phyloP scores from a whole-genome alignment of 2,888 invertebrate species.

The Physocephala rufipes region DNA sequence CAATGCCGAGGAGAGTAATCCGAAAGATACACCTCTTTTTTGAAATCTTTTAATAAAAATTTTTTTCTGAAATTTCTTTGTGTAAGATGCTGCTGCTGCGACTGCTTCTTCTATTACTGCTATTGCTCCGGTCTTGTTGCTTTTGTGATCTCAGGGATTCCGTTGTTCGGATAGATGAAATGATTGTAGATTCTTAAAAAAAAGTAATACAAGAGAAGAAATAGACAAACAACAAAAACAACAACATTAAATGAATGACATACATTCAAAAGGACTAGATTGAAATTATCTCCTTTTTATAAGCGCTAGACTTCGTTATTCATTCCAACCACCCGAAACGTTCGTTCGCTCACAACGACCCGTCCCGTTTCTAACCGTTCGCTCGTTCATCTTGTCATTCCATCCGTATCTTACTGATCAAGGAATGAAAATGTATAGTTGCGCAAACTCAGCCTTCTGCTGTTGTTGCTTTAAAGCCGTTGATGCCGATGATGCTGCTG shows the following conservation, averaged over 20 bases:
- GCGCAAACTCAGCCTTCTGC: background rate
- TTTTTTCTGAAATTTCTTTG: slow-evolving; percentile 1
- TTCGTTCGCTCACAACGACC: no score
- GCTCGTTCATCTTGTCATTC: background rate
- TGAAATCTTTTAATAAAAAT: no score
- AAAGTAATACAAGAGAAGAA: no score
- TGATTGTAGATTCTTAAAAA: background rate
- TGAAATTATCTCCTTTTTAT: slow-evolving; percentile 15
- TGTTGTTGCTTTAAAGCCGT: no score
- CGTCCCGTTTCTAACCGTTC: no score
- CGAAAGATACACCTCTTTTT: slow-evolving; percentile 10
- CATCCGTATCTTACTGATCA: background rate
- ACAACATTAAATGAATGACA: no score
- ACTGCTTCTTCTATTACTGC: no score
- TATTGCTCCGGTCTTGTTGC: no score
- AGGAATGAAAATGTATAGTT: no score
- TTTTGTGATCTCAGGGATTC: slow-evolving; percentile 12
- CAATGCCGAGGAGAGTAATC: background rate
- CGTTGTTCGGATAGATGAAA: background rate
- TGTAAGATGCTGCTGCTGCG: background rate
- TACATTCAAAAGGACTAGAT: slow-evolving; percentile 7
- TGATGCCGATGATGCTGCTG: background rate
- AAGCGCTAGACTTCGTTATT: no score
- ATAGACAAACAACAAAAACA: no score
- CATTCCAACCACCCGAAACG: no score